Evolutionary conservation across 1,140 invertebrate species (phyloP).

Genomic region (Pygmarrhopalites habei): DNA sequence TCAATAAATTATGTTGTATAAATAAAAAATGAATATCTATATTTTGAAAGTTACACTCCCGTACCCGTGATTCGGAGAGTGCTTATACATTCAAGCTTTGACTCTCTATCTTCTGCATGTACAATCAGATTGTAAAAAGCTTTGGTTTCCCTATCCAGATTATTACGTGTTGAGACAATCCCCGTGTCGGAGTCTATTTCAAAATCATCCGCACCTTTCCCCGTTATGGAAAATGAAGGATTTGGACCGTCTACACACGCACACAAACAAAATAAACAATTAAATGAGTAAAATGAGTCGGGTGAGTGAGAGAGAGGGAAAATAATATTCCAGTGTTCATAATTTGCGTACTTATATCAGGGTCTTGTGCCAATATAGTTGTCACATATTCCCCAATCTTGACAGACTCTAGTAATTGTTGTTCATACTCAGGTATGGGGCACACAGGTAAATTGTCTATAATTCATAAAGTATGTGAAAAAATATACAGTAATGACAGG

Average conservation of each 20-base stretch:
- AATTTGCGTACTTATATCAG: constrained; percentile 32
- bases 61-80: constrained; percentile 68
- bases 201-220: constrained; percentile 30
- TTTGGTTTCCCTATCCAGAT: constrained; percentile 70
- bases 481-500: constrained; percentile 9
- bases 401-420: constrained; percentile 22
- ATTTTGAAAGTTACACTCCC: too few species aligned
- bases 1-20: too few species aligned
- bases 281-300: too few species aligned
- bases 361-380: constrained; percentile 34
- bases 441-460: constrained; percentile 37
- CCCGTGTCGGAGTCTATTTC: constrained; percentile 48
- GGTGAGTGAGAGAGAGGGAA: too few species aligned
- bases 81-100: constrained; percentile 56
- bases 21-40: too few species aligned
- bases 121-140: constrained; percentile 71
- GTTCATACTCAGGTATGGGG: constrained; percentile 31
- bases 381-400: constrained; percentile 28
- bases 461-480: constrained; percentile 4
- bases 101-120: constrained; percentile 74
- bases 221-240: constrained; percentile 30
- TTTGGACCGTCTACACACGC: background rate
- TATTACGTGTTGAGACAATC: constrained; percentile 64
- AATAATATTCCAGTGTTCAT: background rate
- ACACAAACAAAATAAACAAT: too few species aligned